Evolutionary conservation across 2,113 vertebrate species (phyloP).

Genomic region (Athene noctua): DNA sequence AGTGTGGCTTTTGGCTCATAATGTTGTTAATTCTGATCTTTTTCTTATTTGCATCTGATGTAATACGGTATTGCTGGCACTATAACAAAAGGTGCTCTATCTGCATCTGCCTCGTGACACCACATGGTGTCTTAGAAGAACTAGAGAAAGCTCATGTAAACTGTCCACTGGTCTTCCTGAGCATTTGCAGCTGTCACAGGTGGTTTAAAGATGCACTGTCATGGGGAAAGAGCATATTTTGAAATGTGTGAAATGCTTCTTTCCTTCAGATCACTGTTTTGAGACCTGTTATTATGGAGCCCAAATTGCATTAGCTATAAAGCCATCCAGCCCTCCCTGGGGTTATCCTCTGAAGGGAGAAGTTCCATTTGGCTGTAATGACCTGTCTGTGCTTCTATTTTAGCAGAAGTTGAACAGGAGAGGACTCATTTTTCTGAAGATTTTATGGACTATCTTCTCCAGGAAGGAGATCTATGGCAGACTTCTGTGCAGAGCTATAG

Average conservation of each 20-base stretch:
- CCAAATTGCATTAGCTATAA: background rate
- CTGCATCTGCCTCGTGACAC: background rate
- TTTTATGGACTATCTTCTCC: background rate
- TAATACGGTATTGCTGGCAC: background rate
- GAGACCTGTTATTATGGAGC: background rate
- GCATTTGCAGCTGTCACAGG: background rate
- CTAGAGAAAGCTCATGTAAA: background rate
- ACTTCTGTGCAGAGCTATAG: background rate
- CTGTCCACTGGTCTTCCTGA: background rate
- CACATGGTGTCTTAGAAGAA: accelerated
- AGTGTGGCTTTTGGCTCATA: background rate
- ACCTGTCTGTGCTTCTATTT: background rate
- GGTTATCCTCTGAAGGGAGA: background rate
- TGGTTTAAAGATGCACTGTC: background rate
- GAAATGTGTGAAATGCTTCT: background rate
- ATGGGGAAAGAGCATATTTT: background rate
- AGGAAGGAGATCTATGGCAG: background rate
- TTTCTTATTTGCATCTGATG: background rate
- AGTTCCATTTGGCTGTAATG: background rate
- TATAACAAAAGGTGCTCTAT: background rate
- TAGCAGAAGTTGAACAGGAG: background rate
- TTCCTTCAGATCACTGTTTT: background rate
- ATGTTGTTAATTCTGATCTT: background rate
- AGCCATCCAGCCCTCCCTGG: background rate
- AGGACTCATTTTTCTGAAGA: background rate